These are phyloP conservation scores for Triplophysa siluroides DNA, from an alignment of 2,113 vertebrate genomes.

Conservation along the genomic window DNA sequence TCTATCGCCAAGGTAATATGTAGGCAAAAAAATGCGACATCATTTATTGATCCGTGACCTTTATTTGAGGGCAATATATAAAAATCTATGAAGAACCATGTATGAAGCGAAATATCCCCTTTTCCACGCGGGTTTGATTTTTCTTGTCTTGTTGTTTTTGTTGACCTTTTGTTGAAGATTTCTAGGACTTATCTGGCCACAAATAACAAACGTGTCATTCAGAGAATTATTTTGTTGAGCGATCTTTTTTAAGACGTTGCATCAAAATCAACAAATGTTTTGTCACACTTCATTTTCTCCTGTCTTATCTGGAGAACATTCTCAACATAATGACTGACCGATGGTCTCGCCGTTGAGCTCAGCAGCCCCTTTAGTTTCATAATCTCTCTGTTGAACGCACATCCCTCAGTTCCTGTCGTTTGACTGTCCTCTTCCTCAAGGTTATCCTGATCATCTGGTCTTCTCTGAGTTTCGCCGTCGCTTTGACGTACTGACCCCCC, in stretches of 20 bases:
- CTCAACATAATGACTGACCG: conserved; percentile 19
- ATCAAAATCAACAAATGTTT: conserved; percentile 26
- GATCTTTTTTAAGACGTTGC: conserved; percentile 7
- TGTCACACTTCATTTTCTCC: not conserved
- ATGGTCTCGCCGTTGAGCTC: conserved; percentile 22
- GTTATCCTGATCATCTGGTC: conserved; percentile 96
- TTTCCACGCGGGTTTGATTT: not conserved
- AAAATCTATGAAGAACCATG: not conserved
- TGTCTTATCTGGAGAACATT: conserved; percentile 8
- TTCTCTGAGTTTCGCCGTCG: conserved; percentile 94
- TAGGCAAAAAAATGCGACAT: not conserved
- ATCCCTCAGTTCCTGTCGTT: conserved; percentile 6
- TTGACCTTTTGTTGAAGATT: conserved; percentile 25
- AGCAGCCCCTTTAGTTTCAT: conserved; percentile 8
- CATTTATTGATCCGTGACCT: not conserved
- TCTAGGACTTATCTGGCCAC: conserved; percentile 5
- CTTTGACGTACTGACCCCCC: conserved; percentile 91
- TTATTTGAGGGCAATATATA: conserved; percentile 18
- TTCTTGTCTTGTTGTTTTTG: not conserved
- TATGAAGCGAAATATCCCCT: conserved; percentile 8
- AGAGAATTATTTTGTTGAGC: not conserved
- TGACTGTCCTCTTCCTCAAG: conserved; percentile 63
- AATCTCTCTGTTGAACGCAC: not conserved
- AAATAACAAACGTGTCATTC: not conserved
- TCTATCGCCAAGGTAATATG: conserved; percentile 91